Conservation (phyloP, 2,113 vertebrate species). For the Mungos mungo region DNA sequence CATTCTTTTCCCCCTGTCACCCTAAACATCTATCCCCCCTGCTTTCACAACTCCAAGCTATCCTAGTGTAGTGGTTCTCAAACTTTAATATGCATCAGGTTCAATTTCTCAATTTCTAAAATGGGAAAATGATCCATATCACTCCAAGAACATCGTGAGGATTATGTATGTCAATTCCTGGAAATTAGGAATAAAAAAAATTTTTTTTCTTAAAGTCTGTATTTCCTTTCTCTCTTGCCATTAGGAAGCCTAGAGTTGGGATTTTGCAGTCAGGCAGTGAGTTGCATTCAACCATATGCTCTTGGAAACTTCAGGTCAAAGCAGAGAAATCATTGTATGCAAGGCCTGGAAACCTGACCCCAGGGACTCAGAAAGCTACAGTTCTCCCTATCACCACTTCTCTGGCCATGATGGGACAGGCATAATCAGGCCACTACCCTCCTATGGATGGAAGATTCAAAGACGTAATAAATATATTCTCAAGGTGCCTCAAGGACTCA, state of each 20-base stretch:
- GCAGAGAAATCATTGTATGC: neutral
- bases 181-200: neutral
- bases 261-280: neutral
- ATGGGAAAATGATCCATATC: neutral
- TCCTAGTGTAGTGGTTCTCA: neutral
- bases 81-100: neutral
- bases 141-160: neutral
- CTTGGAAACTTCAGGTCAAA: neutral
- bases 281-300: neutral
- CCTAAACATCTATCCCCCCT: neutral
- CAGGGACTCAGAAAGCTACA: neutral
- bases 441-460: neutral
- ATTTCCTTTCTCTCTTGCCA: neutral
- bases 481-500: neutral
- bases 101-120: neutral
- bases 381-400: neutral
- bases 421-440: neutral
- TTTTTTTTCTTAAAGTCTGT: neutral
- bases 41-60: neutral
- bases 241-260: neutral
- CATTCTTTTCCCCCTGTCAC: neutral
- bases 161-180: neutral
- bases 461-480: neutral
- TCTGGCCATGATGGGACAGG: neutral
- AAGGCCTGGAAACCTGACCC: accelerated